Conservation (phyloP, 2,797 vertebrate genomes). For the Margarornis squamiger region DNA sequence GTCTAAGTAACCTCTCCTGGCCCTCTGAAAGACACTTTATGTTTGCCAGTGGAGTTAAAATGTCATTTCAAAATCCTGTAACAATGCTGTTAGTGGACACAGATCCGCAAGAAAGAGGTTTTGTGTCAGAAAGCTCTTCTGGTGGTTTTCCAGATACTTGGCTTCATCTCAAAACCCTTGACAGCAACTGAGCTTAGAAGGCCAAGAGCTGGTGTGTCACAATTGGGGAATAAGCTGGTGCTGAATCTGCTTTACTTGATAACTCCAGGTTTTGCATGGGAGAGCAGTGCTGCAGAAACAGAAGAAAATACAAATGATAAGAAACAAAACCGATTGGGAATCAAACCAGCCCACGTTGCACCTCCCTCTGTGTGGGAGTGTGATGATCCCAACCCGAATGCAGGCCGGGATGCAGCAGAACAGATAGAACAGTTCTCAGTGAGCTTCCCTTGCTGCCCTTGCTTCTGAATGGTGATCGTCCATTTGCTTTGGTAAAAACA, state of each 20-base stretch:
- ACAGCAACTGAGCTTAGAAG: neutral
- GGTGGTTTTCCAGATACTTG: neutral
- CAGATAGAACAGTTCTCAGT: neutral
- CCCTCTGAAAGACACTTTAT: neutral
- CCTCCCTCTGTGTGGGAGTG: neutral
- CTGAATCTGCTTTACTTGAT: neutral
- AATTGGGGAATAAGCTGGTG: neutral
- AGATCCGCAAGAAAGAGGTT: neutral
- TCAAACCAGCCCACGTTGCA: neutral
- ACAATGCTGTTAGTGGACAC: neutral
- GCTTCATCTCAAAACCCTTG: neutral
- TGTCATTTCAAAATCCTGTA: neutral
- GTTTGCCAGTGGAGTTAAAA: neutral
- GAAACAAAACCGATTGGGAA: neutral
- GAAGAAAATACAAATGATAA: neutral
- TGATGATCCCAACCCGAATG: neutral
- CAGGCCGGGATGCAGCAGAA: neutral
- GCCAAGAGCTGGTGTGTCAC: neutral
- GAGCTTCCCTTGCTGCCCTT: neutral
- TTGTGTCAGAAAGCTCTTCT: neutral
- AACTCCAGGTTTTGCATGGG: neutral
- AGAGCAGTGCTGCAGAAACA: neutral
- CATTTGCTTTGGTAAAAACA: neutral
- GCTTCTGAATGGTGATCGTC: neutral
- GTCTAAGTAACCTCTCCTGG: conserved; percentile 33